Base-by-base conservation (phyloP, 2,888 invertebrate species). In the Ophion obscuratus region DNA sequence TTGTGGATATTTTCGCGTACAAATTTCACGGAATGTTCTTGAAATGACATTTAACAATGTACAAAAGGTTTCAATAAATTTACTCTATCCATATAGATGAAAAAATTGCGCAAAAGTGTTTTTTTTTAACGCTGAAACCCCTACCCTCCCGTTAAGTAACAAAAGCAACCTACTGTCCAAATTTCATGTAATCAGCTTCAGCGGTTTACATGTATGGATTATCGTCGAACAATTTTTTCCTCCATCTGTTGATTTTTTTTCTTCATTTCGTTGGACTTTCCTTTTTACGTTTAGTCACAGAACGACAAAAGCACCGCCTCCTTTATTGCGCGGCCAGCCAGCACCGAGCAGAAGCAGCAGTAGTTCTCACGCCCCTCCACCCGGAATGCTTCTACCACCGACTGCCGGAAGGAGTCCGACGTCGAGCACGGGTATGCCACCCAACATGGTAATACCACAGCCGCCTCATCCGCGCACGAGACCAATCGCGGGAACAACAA, bases 311-410 rank as follows among this genome's bases (percentile, higher is more conserved):
- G 93, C 94, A 20, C 94, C 94, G 31, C 94, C 93, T 76, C 93
- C 94, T 6, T 90, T 94, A 75, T 90, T 94, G 62, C 91, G 93
- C 83, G 93, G 94, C 73, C 94, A 94, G 59, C 93, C 93, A 20
- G 92, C 94, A 11, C 94, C 94, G 6, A 93, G 93, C 84, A 91
- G 94, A 84, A 93, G 91, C 86, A 94, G 92, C 89, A 94, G 95
- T 89, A 95, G 95, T 79, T 84, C 84, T 20, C 89, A 89, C 71
- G 91, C 90, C 24, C 93, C 93, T 73, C 95, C 96, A 67, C 94
- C 95, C 64, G 94, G 94, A 87, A 89, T 95, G 86, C 92, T 95
- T 88, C 93, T 95, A 91, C 95, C 96, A 47, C 95, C 95, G 6
- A 94, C 95, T 53, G 92, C 92, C 17, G 93, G 94, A 59, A 94